Evolutionary conservation across 2,113 vertebrate genomes (phyloP), one percentile per base, ranked within the genome.

Genomic region (Mobula hypostoma): DNA sequence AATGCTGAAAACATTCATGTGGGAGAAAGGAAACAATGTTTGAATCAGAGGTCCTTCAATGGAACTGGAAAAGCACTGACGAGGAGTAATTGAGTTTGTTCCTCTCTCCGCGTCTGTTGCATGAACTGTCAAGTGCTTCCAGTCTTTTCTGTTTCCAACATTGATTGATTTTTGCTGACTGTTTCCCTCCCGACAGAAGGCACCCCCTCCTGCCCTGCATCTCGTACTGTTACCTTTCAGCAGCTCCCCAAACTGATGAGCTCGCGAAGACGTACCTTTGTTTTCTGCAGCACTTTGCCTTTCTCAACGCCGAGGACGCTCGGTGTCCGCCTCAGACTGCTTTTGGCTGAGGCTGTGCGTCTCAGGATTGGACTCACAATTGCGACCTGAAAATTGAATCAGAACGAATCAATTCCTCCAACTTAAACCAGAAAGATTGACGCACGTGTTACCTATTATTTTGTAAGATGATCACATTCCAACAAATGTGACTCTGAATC

Each of bases 321-420:
- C 48, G 48, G 48, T 1, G 48, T 48, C 3, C 48, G 48, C 48
- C 48, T 48, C 95, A 97, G 95, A 1, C 97, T 96, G 63, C 94
- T 96, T 94, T 96, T 97, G 0, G 97, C 97, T 0, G 98, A 98
- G 0, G 96, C 95, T 0, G 97, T 97, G 2, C 97, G 96, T 76
- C 97, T 96, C 95, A 98, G 94, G 72, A 98, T 96, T 0, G 97
- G 98, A 0, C 95, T 96, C 80, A 98, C 95, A 94, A 98, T 97
- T 0, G 97, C 96, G 0, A 95, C 96, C 97, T 98, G 95, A 0
- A 0, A 56, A 93, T 91, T 2, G 36, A 72, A 93, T 74, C 15
- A 32, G 68, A 66, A 32, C 66, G 5, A 27, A 29, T 72, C 68
- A 70, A 70, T 68, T 68, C 66, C 66, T 15, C 17, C 79, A 82